Evolutionary conservation across 2,888 invertebrate species (phyloP).

Genomic region (Magallana nippona): DNA sequence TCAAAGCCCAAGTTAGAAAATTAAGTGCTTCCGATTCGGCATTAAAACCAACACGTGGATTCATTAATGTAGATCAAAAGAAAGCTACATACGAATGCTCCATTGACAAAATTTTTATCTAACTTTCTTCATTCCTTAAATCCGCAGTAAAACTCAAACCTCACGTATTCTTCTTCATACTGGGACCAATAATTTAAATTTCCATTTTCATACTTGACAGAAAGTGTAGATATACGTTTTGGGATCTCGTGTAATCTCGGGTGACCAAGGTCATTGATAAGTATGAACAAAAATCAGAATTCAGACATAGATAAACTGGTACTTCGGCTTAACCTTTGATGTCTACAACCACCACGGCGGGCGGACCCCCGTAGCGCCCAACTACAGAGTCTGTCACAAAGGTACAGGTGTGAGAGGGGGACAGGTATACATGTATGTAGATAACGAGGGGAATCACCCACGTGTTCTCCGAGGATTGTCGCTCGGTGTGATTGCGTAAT

Average conservation of each 20-base stretch:
- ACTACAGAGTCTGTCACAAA: not conserved
- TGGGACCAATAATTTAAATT: not conserved
- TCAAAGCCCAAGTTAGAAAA: too few relatives aligned
- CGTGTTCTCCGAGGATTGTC: too few relatives aligned
- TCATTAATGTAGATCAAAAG: too few relatives aligned
- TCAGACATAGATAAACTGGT: constrained; percentile 4
- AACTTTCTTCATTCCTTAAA: too few relatives aligned
- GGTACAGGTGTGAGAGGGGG: not conserved
- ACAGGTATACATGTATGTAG: not conserved
- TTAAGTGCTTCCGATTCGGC: not conserved
- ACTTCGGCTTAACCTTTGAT: constrained; percentile 26
- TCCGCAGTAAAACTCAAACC: not conserved
- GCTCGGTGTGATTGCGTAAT: too few relatives aligned
- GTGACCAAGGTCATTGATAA: not conserved
- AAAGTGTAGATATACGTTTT: not conserved
- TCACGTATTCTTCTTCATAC: not conserved
- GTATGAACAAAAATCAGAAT: not conserved
- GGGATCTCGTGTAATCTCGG: not conserved
- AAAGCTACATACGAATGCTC: too few relatives aligned
- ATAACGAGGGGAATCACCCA: too few relatives aligned
- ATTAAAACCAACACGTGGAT: not conserved
- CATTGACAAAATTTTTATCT: too few relatives aligned
- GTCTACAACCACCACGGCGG: not conserved
- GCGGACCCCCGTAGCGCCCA: not conserved
- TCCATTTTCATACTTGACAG: constrained; percentile 1